Base-by-base conservation (phyloP, 2,797 vertebrate species). In the Chiloscyllium punctatum region DNA sequence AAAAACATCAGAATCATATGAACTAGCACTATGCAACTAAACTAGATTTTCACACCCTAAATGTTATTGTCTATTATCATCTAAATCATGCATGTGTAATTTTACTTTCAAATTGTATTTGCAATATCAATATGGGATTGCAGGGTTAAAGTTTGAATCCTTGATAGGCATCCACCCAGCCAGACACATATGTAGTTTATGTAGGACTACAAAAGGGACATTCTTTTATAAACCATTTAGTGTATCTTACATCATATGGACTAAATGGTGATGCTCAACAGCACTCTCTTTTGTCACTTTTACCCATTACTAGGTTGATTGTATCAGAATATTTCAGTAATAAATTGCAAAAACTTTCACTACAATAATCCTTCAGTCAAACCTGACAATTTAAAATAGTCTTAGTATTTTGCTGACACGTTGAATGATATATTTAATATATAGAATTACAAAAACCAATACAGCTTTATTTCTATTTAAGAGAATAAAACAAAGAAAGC, bases 141-240 rank as follows among this genome's bases (percentile, higher is more conserved):
- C 9, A 68, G 88, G 33, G 33, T 92, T 66, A 92, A 92, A 42
- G n/a, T 37, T 37, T 68, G 62, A 92, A 68, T 42, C 21, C 68
- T 92, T 37, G 90, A 92, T 62, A 69, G 90, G n/a, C 62, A 69
- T 92, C n/a, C 90, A 42, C 25, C n/a, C 90, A 66, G 87, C 87
- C 82, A 90, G 90, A 68, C n/a, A 69, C 62, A 92, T 11, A n/a
- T n/a, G 42, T 66, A 42, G n/a, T 92, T 92, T 68, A 92, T 68
- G 90, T 92, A 92, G 90, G 90, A 21, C 62, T 68, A 92, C 90
- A 92, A 92, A 92, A 92, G 90, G 90, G 90, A 92, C 90, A 92
- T 92, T 92, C 62, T 69, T 92, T 92, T 92, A 92, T 92, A 92
- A 92, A 92, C n/a, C 62, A 25, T n/a, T 92, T 92, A 13, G 68